phyloP scores from a whole-genome alignment of 2,888 invertebrate species.

The Ophonus ardosiacus region DNA sequence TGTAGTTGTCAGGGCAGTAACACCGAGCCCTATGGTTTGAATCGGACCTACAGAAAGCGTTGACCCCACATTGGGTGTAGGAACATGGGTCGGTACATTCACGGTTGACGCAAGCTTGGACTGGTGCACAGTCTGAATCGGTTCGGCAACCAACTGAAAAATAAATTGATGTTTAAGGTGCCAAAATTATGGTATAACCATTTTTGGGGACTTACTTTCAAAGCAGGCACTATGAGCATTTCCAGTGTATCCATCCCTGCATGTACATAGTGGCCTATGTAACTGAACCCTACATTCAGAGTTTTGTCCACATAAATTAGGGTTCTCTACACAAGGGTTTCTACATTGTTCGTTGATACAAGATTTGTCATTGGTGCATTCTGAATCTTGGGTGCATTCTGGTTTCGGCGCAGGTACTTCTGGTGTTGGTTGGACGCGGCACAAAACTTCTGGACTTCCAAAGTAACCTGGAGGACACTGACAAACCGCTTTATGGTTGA shows the following conservation, averaged over 20 bases:
- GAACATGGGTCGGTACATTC: constrained; percentile 89
- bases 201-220: constrained; percentile 78
- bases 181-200: too few species aligned
- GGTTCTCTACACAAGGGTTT: constrained; percentile 84
- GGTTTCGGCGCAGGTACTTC: constrained; percentile 82
- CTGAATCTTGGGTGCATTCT: constrained; percentile 86
- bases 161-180: constrained; percentile 26
- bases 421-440: constrained; percentile 77
- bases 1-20: constrained; percentile 85
- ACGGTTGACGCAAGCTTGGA: constrained; percentile 89
- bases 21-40: constrained; percentile 88
- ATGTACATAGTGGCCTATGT: constrained; percentile 90
- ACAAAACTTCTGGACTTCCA: constrained; percentile 88
- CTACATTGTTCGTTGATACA: constrained; percentile 87
- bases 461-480: constrained; percentile 88
- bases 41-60: constrained; percentile 87
- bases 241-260: constrained; percentile 89
- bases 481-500: constrained; percentile 90
- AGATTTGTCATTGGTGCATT: constrained; percentile 90
- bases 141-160: constrained; percentile 88
- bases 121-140: constrained; percentile 89
- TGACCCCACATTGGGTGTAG: constrained; percentile 87
- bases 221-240: constrained; percentile 88
- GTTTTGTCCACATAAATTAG: constrained; percentile 85
- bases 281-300: constrained; percentile 87